Base-by-base conservation (phyloP, 2,888 invertebrate genomes). In the Philereme vetulata region DNA sequence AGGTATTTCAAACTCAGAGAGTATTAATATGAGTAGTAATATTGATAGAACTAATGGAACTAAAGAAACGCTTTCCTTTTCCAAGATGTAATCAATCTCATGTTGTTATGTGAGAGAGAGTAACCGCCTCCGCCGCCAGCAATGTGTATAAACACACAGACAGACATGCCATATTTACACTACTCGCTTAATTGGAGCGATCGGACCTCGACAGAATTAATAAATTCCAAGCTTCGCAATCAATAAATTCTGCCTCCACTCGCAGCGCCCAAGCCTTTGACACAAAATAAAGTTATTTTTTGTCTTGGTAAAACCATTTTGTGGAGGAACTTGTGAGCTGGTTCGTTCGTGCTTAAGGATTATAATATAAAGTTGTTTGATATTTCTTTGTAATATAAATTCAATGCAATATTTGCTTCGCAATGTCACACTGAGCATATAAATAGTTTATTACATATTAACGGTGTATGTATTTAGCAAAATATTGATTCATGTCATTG, bases 141-240 rank as follows among this genome's bases (percentile, higher is more conserved):
- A 63, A 68, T 66, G 62, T 75, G 71, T 84, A 87, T 87, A 87
- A 88, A 88, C 84, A 82, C 77, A 72, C 69, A 75, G 67, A 72
- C 69, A 75, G 67, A 75, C 74, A 71, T 78, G 81, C 81, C 82
- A 80, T 86, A 85, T 88, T 88, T 90, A 88, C 85, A 82, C 79
- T 77, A 73, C 76, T 76, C 81, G 77, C 84, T 90, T 89, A 90
- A 89, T 89, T 89, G 85, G 86, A 87, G 83, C 86, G 86, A 88
- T 88, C 85, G 84, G 75, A 79, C 76, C 73, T 76, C 75, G 84
- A 86, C 86, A 84, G 86, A 83, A 85, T 87, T 86, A 85, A 88
- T 89, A 88, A 88, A 89, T 88, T 83, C 78, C 77, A 85, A 80
- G 78, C 79, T 77, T 74, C 71, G 80, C 71, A 72, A 58, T 76